Conservation (phyloP, 2,888 invertebrate species). For the Arctia plantaginis region DNA sequence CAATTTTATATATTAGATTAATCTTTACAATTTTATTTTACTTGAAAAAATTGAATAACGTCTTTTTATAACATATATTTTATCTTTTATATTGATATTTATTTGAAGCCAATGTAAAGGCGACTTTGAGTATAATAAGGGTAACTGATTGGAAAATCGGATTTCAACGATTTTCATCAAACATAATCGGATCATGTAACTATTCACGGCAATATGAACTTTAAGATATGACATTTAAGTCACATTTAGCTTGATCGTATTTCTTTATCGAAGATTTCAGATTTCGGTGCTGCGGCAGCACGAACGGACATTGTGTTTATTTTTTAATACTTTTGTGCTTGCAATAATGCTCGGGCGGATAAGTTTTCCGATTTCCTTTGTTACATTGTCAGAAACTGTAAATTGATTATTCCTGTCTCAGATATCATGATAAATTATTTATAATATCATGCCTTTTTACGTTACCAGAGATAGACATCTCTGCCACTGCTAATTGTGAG, state of each 20-base stretch:
- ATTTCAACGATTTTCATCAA: constrained; percentile 61
- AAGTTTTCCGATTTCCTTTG: background rate
- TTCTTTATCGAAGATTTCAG: constrained; percentile 26
- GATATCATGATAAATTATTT: background rate
- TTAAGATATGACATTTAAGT: constrained; percentile 32
- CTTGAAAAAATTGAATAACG: background rate
- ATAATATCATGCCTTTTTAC: no score
- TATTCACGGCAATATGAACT: constrained; percentile 45
- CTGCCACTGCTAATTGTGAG: background rate
- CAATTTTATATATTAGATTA: no score
- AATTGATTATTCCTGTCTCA: background rate
- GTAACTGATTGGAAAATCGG: constrained; percentile 60
- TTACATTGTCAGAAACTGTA: background rate
- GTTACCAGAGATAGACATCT: background rate
- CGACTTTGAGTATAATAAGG: constrained; percentile 43
- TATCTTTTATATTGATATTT: constrained; percentile 39
- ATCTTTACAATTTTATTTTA: background rate
- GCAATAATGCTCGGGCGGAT: constrained; percentile 33
- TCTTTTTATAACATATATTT: background rate
- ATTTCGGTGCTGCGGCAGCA: constrained; percentile 26
- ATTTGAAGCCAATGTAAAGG: constrained; percentile 53
- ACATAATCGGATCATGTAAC: constrained; percentile 49
- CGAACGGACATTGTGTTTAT: constrained; percentile 20
- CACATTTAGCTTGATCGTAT: constrained; percentile 21
- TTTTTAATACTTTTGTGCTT: constrained; percentile 27